These are phyloP conservation scores for Myripristis jacobus DNA, from an alignment of 2,797 vertebrate species.

Conservation along the genomic window DNA sequence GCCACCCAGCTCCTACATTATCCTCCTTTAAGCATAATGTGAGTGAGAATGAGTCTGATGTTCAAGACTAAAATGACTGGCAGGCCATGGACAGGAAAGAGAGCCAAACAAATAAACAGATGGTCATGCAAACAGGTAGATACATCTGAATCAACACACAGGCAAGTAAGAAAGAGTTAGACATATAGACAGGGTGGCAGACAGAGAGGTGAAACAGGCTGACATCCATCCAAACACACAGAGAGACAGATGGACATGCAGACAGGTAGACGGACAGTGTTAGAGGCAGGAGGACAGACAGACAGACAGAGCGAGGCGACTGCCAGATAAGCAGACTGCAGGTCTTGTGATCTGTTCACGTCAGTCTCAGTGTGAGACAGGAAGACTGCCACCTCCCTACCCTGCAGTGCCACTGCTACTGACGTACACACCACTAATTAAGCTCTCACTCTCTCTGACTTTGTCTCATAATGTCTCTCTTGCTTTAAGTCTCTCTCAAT, in stretches of 20 bases:
- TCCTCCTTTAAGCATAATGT: slow-evolving; percentile 1
- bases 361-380: slow-evolving; percentile 75
- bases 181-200: slow-evolving; percentile 33
- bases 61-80: slow-evolving; percentile 14
- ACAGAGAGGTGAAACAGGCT: neutral
- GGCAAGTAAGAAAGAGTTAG: slow-evolving; percentile 22
- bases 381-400: slow-evolving; percentile 66
- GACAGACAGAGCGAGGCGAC: slow-evolving; percentile 36
- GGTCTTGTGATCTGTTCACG: slow-evolving; percentile 71
- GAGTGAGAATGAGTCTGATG: slow-evolving; percentile 3
- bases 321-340: slow-evolving; percentile 71
- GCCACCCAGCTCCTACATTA: neutral
- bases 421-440: slow-evolving; percentile 36
- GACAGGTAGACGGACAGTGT: slow-evolving; percentile 43
- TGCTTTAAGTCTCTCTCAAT: neutral
- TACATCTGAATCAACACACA: slow-evolving; percentile 1
- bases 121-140: slow-evolving; percentile 19
- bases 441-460: neutral
- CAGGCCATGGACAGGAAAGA: slow-evolving; percentile 1
- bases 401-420: slow-evolving; percentile 56
- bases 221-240: slow-evolving; percentile 13
- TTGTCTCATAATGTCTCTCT: neutral
- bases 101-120: slow-evolving; percentile 14
- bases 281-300: slow-evolving; percentile 49
- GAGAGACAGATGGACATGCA: slow-evolving; percentile 58